These are phyloP conservation scores for Tauraco erythrolophus DNA, from an alignment of 2,113 vertebrate genomes.

Conservation along the genomic window DNA sequence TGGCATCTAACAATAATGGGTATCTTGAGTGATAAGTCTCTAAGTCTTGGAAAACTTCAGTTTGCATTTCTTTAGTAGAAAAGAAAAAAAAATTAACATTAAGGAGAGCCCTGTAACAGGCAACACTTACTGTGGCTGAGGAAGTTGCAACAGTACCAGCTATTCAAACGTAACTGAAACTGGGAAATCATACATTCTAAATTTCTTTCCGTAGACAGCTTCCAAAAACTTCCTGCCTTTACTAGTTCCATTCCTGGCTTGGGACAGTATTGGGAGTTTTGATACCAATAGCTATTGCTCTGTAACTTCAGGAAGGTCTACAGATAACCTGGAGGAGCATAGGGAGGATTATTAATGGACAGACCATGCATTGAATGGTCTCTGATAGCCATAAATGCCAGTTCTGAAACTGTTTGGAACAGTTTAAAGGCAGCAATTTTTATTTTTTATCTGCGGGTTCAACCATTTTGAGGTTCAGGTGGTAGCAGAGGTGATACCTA, in stretches of 20 bases:
- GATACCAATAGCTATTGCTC: not conserved
- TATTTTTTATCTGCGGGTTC: not conserved
- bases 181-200: not conserved
- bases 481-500: not conserved
- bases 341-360: not conserved
- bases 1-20: not conserved
- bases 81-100: not conserved
- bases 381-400: not conserved
- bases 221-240: not conserved
- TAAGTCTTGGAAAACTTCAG: not conserved
- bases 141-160: not conserved
- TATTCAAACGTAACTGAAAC: not conserved
- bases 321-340: not conserved
- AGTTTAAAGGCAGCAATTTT: not conserved
- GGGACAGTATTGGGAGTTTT: not conserved
- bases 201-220: not conserved
- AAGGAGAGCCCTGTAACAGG: not conserved
- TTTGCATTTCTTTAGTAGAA: not conserved
- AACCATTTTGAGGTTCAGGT: not conserved
- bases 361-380: not conserved
- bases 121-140: rapidly evolving
- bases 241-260: rapidly evolving
- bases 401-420: not conserved
- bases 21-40: not conserved
- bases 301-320: not conserved